Conservation (phyloP, 1,140 invertebrate species). For the Brachionus manjavacas region DNA sequence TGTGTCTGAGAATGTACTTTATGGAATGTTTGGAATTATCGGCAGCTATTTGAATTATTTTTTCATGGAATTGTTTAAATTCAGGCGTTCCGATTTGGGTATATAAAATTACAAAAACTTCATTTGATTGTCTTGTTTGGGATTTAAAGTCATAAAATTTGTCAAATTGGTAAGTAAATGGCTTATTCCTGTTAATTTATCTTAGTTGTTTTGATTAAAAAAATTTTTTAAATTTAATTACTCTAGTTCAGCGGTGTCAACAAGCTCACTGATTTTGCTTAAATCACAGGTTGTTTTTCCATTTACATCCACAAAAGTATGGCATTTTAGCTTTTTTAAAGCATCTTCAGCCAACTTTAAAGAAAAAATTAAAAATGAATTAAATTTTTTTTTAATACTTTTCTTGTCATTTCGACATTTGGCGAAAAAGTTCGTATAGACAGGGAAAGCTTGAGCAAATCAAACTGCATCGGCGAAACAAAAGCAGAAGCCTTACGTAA, state of each 20-base stretch:
- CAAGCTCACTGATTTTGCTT: neutral
- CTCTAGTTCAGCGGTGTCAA: neutral
- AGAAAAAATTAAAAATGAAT: neutral
- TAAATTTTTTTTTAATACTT: neutral
- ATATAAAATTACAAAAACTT: conserved; percentile 8
- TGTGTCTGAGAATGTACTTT: conserved; percentile 29
- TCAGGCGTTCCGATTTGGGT: conserved; percentile 8
- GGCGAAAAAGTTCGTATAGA: conserved; percentile 24
- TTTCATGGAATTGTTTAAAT: conserved; percentile 28
- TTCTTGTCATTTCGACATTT: conserved; percentile 28
- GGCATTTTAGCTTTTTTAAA: neutral
- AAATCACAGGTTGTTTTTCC: neutral
- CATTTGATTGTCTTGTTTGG: neutral
- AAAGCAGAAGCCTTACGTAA: neutral
- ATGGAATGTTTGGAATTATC: neutral
- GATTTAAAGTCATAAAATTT: neutral
- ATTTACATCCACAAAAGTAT: conserved; percentile 39
- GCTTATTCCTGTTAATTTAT: neutral
- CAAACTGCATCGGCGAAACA: conserved; percentile 24
- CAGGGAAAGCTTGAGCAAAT: conserved; percentile 8
- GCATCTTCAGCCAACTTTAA: conserved; percentile 6
- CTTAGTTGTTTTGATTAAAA: neutral
- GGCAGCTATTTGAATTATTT: neutral
- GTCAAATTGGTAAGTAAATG: conserved; percentile 21
- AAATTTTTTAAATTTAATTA: neutral